Evolutionary conservation across 2,888 invertebrate species (phyloP).

Genomic region (Drosophila ustulata): DNA sequence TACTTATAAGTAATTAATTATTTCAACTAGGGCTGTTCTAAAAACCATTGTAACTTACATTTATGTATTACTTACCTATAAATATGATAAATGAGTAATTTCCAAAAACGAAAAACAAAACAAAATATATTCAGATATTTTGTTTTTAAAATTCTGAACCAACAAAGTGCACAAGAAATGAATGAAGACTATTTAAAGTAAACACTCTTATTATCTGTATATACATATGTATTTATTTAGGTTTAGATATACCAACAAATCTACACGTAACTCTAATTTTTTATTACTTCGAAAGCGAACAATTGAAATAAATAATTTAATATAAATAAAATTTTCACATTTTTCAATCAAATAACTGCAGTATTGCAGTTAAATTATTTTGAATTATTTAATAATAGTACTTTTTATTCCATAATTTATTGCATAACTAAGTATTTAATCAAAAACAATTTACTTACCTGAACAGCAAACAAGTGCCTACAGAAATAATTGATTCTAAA

Average conservation of each 20-base stretch:
- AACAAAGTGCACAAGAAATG: slow-evolving; percentile 63
- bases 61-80: slow-evolving; percentile 29
- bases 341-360: not conserved
- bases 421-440: not conserved
- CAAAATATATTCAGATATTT: slow-evolving; percentile 33
- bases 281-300: slow-evolving; percentile 48
- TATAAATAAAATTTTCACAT: slow-evolving; percentile 10
- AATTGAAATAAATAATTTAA: slow-evolving; percentile 39
- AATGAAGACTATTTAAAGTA: slow-evolving; percentile 63
- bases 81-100: slow-evolving; percentile 35
- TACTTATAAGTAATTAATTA: slow-evolving; percentile 18
- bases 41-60: slow-evolving; percentile 26
- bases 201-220: slow-evolving; percentile 65
- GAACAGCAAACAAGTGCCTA: not conserved
- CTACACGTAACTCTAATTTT: slow-evolving; percentile 53
- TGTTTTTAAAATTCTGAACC: slow-evolving; percentile 52
- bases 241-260: slow-evolving; percentile 61
- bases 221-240: slow-evolving; percentile 61
- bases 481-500: not conserved
- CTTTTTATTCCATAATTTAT: too few species aligned
- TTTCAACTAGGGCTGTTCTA: slow-evolving; percentile 34
- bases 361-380: not conserved
- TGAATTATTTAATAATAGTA: not conserved
- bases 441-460: not conserved
- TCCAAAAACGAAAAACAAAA: slow-evolving; percentile 21